Conservation (phyloP, 2,888 invertebrate genomes). For the Sarcophaga caerulescens region DNA sequence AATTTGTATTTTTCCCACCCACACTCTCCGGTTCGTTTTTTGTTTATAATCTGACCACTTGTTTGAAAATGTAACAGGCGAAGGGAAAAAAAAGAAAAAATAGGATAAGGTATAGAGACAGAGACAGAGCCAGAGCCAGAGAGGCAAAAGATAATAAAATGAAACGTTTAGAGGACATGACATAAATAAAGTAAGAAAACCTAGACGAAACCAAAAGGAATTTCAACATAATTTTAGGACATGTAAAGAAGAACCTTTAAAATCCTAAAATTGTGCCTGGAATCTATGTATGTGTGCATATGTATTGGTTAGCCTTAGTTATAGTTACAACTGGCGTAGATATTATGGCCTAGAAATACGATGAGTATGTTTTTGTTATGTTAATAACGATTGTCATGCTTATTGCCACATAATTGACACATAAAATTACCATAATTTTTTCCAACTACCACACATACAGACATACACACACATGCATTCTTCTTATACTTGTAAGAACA, state of each 20-base stretch:
- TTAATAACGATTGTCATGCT: constrained; percentile 69
- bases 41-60: constrained; percentile 48
- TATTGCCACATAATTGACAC: constrained; percentile 80
- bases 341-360: constrained; percentile 10
- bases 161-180: neutral
- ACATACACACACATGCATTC: neutral
- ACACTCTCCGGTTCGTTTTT: neutral
- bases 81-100: neutral
- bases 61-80: constrained; percentile 1
- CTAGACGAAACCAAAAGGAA: neutral
- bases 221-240: neutral
- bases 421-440: constrained; percentile 79
- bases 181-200: neutral
- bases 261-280: neutral
- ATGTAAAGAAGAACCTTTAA: neutral
- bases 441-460: constrained; percentile 37
- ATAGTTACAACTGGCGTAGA: too few species aligned
- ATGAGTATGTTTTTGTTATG: constrained; percentile 36
- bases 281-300: too few species aligned
- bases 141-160: neutral
- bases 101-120: neutral
- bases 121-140: too few species aligned
- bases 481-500: neutral
- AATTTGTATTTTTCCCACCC: constrained; percentile 40
- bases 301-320: neutral